Evolutionary conservation across 2,888 invertebrate species (phyloP), one percentile per base, ranked within the genome.

Genomic region (Pheosia gnoma): DNA sequence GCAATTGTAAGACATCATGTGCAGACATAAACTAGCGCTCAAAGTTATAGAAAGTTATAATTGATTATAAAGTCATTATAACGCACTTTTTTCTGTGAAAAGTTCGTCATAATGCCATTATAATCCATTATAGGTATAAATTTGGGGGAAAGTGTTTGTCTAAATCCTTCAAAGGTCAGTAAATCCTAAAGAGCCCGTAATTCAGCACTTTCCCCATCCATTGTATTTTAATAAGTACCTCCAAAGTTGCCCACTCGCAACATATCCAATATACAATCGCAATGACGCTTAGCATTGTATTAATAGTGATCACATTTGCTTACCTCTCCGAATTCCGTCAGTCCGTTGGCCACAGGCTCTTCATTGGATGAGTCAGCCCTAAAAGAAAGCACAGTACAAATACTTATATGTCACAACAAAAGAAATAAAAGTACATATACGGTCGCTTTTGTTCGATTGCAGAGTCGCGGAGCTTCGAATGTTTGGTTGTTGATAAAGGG

Each of bases 361-460:
- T 93, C 94, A 80, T 93, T 92, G 67, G 94, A 91, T 38, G 94
- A 94, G 83, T 94, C 94, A 71, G 94, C 94, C 94, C 94, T 94
- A 86, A 65, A 77, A 74, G 84, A 72, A 82, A 80, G 74, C 83
- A 84, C 77, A 83, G 82, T 79, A 85, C 80, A 83, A 83, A 87
- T 85, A 25, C 25, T 25, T 25, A 88, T 86, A 86, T 87, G 82
- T 78, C 78, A 77, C 83, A 82, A 84, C 80, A 65, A 72, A 66
- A 67, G 57, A 73, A 62, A 70, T 61, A 63, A 65, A 61, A 66
- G 59, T 57, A 65, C 67, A 67, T 65, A 79, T 65, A 71, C 70
- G 56, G 66, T 81, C 79, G 81, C 82, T 67, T 68, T 79, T 77
- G 75, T 78, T 68, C 66, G 59, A 39, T 59, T 57, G 60, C 63